phyloP scores from a whole-genome alignment of 2,113 vertebrate genomes.

The Ceuthmochares aereus region DNA sequence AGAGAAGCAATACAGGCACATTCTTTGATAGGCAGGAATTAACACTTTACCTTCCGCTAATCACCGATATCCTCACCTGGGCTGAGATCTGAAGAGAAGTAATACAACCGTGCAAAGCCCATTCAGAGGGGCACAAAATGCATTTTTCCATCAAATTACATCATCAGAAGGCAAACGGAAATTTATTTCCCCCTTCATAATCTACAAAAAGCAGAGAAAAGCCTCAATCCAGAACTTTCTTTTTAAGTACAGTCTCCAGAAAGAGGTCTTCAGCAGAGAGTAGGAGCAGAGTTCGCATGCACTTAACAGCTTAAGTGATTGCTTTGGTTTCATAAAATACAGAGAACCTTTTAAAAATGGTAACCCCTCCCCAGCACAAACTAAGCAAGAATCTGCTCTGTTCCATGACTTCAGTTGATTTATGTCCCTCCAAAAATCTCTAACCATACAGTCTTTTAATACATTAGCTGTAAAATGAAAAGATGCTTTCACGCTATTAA shows the following conservation, averaged over 20 bases:
- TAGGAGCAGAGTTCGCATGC: neutral
- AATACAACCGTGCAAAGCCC: neutral
- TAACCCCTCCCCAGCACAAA: neutral
- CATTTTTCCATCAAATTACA: neutral
- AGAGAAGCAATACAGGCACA: neutral
- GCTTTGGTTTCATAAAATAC: neutral
- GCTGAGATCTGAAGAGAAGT: neutral
- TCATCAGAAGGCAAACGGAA: neutral
- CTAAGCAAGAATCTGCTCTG: neutral
- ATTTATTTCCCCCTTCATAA: neutral
- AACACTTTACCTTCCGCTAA: neutral
- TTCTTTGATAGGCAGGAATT: neutral
- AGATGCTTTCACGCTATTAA: constrained; percentile 7
- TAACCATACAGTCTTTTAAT: neutral
- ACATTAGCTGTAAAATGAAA: constrained; percentile 8
- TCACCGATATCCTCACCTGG: accelerated
- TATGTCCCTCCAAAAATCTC: neutral
- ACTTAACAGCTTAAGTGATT: neutral
- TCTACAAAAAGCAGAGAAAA: neutral
- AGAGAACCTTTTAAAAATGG: neutral
- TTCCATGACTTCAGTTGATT: neutral
- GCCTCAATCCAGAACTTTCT: neutral
- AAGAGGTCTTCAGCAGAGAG: neutral
- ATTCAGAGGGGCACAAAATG: neutral
- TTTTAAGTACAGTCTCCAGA: neutral